Base-by-base conservation (phyloP, 2,888 invertebrate genomes). In the Dusona sp. region DNA sequence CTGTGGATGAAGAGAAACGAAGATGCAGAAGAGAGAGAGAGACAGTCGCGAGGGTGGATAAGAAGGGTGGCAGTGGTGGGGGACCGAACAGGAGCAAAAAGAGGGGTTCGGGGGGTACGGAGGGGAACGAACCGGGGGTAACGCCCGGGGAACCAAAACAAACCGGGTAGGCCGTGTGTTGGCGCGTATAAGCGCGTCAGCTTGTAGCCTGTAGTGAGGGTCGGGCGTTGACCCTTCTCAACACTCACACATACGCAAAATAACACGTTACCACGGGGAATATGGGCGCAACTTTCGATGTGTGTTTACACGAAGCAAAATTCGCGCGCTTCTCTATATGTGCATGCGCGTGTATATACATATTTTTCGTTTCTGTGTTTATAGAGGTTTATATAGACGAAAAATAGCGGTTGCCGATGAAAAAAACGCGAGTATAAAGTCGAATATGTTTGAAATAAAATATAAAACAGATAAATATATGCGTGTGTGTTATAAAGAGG, bases 71-170 rank as follows among this genome's bases (percentile, higher is more conserved):
- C 19, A 64, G 33, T 61, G 61, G 61, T 61, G 61, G 29, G 57
- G 29, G 29, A 3, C 16, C 22, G n/a, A 64, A 79, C 36, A 67
- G 74, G 73, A 85, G 65, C 51, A 51, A 51, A 64, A 79, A 77
- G 83, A 74, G 57, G 83, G 70, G 45, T 78, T 38, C 51, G 83
- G 29, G 72, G 85, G 73, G 70, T 64, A 87, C 25, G 90, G 90
- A 90, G 90, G 89, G 89, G 74, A 75, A 65, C 61, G 79, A 84
- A 68, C 86, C 90, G 92, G 93, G 89, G 93, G 92, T 93, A 94
- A 94, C 93, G 94, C 93, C 94, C 94, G 94, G 94, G 92, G 94
- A 94, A 94, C 94, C 94, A 94, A 94, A 94, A 94, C 94, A 94
- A 94, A 94, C 94, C 92, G 92, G 89, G 92, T 90, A 90, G 79